Base-by-base conservation (phyloP, 1,140 invertebrate species). In the Drosophila insularis region DNA sequence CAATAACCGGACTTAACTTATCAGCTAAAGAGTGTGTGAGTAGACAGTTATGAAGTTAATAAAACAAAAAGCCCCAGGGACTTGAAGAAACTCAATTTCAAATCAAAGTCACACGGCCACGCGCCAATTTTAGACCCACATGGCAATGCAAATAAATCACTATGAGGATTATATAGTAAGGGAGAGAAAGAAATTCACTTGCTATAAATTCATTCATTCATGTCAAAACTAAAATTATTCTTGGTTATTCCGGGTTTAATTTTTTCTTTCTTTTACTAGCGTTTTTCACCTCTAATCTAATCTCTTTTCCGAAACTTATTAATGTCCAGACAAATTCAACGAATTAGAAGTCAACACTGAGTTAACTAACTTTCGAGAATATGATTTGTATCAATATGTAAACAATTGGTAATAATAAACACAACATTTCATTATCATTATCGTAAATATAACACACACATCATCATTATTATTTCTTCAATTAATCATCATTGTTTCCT, bases 321-420 rank as follows among this genome's bases (percentile, higher is more conserved):
- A 50, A 10, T 19, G 43, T 11, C 17, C 17, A 50, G 43, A 50
- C 43, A 37, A 37, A 21, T 21, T 50, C 43, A 4, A 21, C 19
- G 7, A 27, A 50, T 11, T 2, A 50, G 8, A 3, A 50, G 17
- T 21, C 8, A 50, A 21, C 4, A 37, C 10, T 13, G 4, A 17
- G 43, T 21, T 21, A 37, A 50, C 43, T 4, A 50, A 50, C 17
- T 21, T 17, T 3, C 2, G 43, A 46, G 10, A 50, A 58, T 58
- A 58, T 54, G 31, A 32, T 56, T 32, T 56, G 14, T 56, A 58
- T 58, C 31, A 58, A 58, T 58, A 19, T 58, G 55, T 35, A 58
- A 58, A 56, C 54, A 50, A 19, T 46, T 1, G 43, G 2, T 37
- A 46, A 19, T 10, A 46, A 46, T 46, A 14, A 46, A 46, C 14